Conservation (phyloP, 2,797 vertebrate genomes). For the Jordanella pulchra region DNA sequence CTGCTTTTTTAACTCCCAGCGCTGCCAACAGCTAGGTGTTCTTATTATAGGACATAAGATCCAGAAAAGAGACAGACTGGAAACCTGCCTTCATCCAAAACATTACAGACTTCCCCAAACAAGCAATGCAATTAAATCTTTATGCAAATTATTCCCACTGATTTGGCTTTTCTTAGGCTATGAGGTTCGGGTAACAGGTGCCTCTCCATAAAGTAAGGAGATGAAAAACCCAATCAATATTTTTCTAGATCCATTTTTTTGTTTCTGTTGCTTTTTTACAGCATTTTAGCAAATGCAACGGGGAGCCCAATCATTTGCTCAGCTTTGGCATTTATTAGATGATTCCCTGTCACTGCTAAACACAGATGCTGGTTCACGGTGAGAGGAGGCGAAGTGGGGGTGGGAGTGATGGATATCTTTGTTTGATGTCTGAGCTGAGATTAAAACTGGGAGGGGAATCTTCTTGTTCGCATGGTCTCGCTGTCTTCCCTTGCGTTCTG, state of each 20-base stretch:
- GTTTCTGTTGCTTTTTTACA: not conserved
- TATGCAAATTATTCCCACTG: not conserved
- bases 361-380: constrained; percentile 50
- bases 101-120: not conserved
- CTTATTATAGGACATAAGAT: not conserved
- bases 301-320: constrained; percentile 44
- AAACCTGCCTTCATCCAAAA: constrained; percentile 21
- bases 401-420: constrained; percentile 72
- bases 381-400: constrained; percentile 43
- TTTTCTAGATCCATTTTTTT: not conserved
- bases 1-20: constrained; percentile 19
- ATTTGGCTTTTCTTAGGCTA: constrained; percentile 12
- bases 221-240: not conserved
- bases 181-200: constrained; percentile 54
- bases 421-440: constrained; percentile 66
- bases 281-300: constrained; percentile 23
- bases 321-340: constrained; percentile 47
- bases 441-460: constrained; percentile 54
- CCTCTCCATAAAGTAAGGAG: constrained; percentile 41
- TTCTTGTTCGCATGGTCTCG: constrained; percentile 26
- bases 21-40: not conserved
- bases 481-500: constrained; percentile 20
- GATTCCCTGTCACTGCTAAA: constrained; percentile 63
- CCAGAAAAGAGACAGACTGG: constrained; percentile 8
- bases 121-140: not conserved